These are phyloP conservation scores for Caerostris darwini DNA, from an alignment of 1,140 invertebrate genomes.

Conservation along the genomic window DNA sequence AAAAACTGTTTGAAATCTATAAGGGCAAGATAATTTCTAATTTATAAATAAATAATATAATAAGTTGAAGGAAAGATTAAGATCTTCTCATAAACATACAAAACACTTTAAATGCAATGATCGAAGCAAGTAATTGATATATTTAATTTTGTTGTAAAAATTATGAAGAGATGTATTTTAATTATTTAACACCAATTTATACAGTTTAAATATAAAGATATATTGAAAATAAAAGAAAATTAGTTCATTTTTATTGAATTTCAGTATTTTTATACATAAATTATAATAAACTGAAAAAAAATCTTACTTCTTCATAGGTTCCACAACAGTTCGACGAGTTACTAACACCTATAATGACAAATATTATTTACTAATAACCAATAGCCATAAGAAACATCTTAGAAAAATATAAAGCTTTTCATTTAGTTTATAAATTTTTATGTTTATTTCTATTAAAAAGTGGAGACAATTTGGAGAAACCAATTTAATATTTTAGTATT, in stretches of 20 bases:
- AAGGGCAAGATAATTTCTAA: neutral
- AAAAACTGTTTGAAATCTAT: slow-evolving; percentile 78
- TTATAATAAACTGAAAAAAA: neutral
- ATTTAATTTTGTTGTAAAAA: neutral
- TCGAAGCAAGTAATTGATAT: neutral
- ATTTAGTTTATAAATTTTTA: neutral
- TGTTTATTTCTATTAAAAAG: neutral
- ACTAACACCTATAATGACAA: slow-evolving; percentile 80
- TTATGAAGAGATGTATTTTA: no score
- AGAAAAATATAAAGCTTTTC: no score
- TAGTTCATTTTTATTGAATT: neutral
- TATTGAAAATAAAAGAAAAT: neutral
- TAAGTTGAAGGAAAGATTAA: neutral
- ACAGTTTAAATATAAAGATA: neutral
- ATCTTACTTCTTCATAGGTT: slow-evolving; percentile 82
- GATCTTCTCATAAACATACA: neutral
- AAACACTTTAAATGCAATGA: neutral
- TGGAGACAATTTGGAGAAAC: neutral
- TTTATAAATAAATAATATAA: no score
- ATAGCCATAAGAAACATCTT: no score
- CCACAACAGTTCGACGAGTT: slow-evolving; percentile 80
- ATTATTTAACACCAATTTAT: no score
- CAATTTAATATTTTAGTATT: neutral
- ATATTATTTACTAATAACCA: no score
- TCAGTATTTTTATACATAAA: neutral